Evolutionary conservation across 2,888 invertebrate species (phyloP), one percentile per base, ranked within the genome.

Genomic region (Microchrysa polita): DNA sequence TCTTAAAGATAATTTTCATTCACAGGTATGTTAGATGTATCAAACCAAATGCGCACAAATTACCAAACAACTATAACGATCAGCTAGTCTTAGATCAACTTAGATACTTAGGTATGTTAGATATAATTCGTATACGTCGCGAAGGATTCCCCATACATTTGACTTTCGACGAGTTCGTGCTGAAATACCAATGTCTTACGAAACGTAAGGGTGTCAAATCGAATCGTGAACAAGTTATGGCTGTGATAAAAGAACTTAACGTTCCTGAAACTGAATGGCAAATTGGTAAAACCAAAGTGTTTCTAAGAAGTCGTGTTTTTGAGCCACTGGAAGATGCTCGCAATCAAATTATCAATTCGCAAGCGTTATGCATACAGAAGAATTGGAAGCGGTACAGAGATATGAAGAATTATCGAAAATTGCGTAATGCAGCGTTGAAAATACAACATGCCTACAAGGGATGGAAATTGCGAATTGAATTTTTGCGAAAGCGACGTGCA

Each of bases 61-160:
- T 89, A 72, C 89, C 94, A 0, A 90, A 94, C 80, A 89, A 90
- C 80, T 96, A 93, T 84, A 92, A 92, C 82, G 91, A 92, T 74
- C 89, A 90, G 73, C 86, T 96, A 74, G 96, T 96, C 1, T 86
- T 94, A 78, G 95, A 95, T 80, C 96, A 96, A 84, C 86, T 96
- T 67, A 91, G 92, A 80, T 96, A 96, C 86, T 88, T 96, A 76
- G 96, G 96, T 75, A 96, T 96, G 95, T 87, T 95, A 82, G 96
- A 96, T 83, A 96, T 96, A 78, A 96, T 96, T 79, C 88, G 95
- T 76, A 96, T 96, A 77, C 87, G 96, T 5, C 92, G 94, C 80
- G 95, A 96, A 83, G 96, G 96, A 2, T 96, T 91, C 84, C 96
- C 96, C 0, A 90, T 95, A 77, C 96, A 96, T 81, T 88, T 95